A percentile compares a stretch with the other conserved stretches of the same genome.
phyloP scores from a whole-genome alignment of 2,797 vertebrate genomes.

The Miichthys miiuy region DNA sequence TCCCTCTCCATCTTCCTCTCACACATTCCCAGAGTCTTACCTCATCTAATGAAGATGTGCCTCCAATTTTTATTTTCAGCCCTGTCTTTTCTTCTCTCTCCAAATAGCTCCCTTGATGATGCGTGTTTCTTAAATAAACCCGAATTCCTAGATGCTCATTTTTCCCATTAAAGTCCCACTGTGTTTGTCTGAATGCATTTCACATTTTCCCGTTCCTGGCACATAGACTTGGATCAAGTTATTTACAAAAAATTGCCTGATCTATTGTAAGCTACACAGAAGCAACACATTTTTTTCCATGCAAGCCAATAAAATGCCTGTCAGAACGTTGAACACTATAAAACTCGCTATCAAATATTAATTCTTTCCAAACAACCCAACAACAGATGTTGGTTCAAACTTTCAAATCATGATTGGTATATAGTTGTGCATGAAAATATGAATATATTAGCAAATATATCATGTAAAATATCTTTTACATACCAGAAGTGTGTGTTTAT shows the following conservation, averaged over 20 bases:
- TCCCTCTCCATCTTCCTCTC: slow-evolving; percentile 62
- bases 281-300: slow-evolving; percentile 6
- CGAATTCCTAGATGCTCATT: slow-evolving; percentile 37
- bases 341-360: not conserved
- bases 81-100: slow-evolving; percentile 48
- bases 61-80: slow-evolving; percentile 51
- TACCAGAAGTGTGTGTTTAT: not conserved
- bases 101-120: slow-evolving; percentile 49
- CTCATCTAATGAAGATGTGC: slow-evolving; percentile 65
- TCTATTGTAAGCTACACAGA: slow-evolving; percentile 25
- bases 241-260: slow-evolving; percentile 39
- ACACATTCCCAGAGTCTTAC: slow-evolving; percentile 62
- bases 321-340: slow-evolving; percentile 15
- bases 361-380: not conserved
- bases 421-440: not conserved
- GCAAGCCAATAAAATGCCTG: not conserved
- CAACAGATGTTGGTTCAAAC: not conserved
- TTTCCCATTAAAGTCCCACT: slow-evolving; percentile 34
- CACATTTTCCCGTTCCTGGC: slow-evolving; percentile 21
- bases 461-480: not conserved
- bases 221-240: slow-evolving; percentile 24
- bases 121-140: slow-evolving; percentile 45
- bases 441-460: not conserved
- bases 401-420: not conserved
- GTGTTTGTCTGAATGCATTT: slow-evolving; percentile 19